These are phyloP conservation scores for Scomber colias DNA, from an alignment of 2,113 vertebrate species.

Conservation along the genomic window DNA sequence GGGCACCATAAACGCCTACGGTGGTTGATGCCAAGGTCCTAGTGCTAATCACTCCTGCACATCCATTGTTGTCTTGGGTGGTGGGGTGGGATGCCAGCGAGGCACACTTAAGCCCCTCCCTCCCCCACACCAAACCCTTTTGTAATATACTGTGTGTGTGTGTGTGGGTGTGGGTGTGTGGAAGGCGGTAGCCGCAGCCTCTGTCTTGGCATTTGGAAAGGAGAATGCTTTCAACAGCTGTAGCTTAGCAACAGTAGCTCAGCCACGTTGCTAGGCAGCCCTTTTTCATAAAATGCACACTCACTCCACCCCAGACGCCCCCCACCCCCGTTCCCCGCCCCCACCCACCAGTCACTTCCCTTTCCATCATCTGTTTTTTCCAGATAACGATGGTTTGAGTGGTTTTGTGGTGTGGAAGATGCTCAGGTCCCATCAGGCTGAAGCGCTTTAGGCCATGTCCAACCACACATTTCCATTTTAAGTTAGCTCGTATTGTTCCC, in stretches of 20 bases:
- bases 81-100: conserved; percentile 82
- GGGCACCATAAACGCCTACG: conserved; percentile 18
- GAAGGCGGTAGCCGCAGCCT: conserved; percentile 65
- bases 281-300: conserved; percentile 85
- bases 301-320: conserved; percentile 70
- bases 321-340: conserved; percentile 55
- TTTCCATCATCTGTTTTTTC: conserved; percentile 32
- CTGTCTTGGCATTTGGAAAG: conserved; percentile 89
- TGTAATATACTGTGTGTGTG: conserved; percentile 14
- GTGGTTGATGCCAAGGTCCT: conserved; percentile 32
- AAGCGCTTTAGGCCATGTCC: accelerated
- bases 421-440: too few species aligned
- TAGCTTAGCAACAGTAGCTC: conserved; percentile 93
- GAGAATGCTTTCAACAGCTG: conserved; percentile 90
- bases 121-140: conserved; percentile 64
- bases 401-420: neutral
- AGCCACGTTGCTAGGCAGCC: conserved; percentile 91
- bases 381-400: conserved; percentile 4
- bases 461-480: neutral
- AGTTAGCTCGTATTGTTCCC: neutral
- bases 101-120: conserved; percentile 91
- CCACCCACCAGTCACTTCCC: conserved; percentile 43
- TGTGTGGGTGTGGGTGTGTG: conserved; percentile 16
- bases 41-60: conserved; percentile 62
- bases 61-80: conserved; percentile 85